Base-by-base conservation (phyloP, 2,888 invertebrate species). In the Meiosimyza decipiens region DNA sequence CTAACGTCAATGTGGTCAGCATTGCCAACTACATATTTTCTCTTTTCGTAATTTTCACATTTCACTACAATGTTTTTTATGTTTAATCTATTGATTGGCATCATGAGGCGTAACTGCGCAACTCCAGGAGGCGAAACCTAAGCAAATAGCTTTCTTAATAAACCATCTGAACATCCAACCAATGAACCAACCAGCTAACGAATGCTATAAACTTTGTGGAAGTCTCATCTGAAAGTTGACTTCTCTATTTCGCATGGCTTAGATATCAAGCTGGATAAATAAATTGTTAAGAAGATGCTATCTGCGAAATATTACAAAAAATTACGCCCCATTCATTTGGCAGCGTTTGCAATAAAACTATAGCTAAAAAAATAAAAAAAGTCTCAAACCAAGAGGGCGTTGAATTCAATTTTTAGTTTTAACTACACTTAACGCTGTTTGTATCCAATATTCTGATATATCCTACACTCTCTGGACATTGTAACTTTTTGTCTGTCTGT, bases 141-240 rank as follows among this genome's bases (percentile, higher is more conserved):
- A 70, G 63, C 52, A 70, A 70, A 70, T 70, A 70, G 70, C 54
- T 63, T 70, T 70, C 52, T 49, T 33, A 18, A 28, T 59, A 28
- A 60, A 40, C 40, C 40, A 40, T 4, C 40, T 9, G 9, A 40
- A 6, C 9, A 9, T 1, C 40, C 40, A 40, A 40, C 40, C 40
- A 40, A 40, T 1, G 3, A 4, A 40, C 40, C 40, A 40, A 7
- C 40, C 40, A 40, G 40, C 40, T 40, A 7, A 40, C 40, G 40
- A 40, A 9, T 40, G 40, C 9, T 40, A 40, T 40, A 40, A 40
- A 40, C 40, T 40, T 40, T 40, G 7, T 40, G 1, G 9, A 40
- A 40, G 40, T 40, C 40, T 40, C 40, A 40, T 40, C 40, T 9
- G 9, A 40, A 40, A 40, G 1, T 40, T 40, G 40, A 40, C 40